Conservation (phyloP, 2,113 vertebrate genomes). For the Nyctibius bracteatus region DNA sequence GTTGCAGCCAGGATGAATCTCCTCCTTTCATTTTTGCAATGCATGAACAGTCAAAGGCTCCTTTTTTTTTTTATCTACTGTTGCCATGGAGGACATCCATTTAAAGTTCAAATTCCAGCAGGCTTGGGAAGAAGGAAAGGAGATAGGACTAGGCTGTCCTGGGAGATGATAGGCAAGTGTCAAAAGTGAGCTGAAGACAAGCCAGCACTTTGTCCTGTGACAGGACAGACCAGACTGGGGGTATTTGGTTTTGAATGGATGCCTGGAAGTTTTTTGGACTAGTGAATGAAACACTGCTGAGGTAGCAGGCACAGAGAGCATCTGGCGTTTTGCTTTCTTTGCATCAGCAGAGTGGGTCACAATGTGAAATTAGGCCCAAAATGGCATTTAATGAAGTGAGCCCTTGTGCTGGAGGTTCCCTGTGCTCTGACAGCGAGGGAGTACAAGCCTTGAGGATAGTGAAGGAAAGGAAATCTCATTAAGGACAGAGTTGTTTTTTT, state of each 20-base stretch:
- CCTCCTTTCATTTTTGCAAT: conserved; percentile 57
- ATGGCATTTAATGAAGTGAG: conserved; percentile 61
- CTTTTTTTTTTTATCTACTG: conserved; percentile 76
- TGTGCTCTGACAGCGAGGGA: not conserved
- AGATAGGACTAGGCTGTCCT: conserved; percentile 65
- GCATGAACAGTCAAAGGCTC: conserved; percentile 76
- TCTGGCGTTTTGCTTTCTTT: conserved; percentile 60
- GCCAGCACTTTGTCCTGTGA: conserved; percentile 70
- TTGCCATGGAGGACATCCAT: conserved; percentile 64
- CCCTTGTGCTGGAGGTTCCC: conserved; percentile 35
- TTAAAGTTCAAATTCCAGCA: conserved; percentile 75
- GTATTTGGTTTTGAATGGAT: conserved; percentile 63
- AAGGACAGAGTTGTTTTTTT: not conserved
- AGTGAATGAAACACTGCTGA: conserved; percentile 48
- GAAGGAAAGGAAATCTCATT: conserved; percentile 33
- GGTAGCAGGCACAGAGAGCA: conserved; percentile 51
- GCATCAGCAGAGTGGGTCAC: conserved; percentile 27
- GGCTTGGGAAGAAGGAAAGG: conserved; percentile 69
- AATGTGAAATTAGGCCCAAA: conserved; percentile 58
- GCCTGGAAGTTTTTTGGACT: conserved; percentile 38
- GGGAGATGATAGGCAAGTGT: conserved; percentile 70
- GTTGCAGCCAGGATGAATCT: conserved; percentile 63
- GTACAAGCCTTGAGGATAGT: not conserved
- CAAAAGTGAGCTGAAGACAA: conserved; percentile 72
- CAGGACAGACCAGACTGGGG: conserved; percentile 51